Evolutionary conservation across 1,140 invertebrate genomes (phyloP), one percentile per base, ranked within the genome.

Genomic region (Calycopis cecrops): DNA sequence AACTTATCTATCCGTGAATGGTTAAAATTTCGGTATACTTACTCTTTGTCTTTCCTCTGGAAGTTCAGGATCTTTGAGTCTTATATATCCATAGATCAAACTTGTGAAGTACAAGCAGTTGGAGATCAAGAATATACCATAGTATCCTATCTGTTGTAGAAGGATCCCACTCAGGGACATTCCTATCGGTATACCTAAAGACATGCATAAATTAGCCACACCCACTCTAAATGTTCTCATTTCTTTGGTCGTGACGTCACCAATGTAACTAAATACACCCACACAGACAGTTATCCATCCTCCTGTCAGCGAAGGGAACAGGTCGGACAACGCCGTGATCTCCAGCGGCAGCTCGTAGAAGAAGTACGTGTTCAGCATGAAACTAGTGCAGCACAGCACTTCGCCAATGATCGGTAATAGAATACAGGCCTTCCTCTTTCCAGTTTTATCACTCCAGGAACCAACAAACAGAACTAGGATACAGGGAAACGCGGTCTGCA

Each of bases 401-500:
- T 91, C 90, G 34, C 90, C 90, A 18, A 90, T 62, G 7, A 91
- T 86, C 0, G 89, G 89, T 33, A 90, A 57, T 9, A 90, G 59
- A 59, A 91, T 89, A 55, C 88, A 90, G 4, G 90, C 85, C 77
- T 92, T 92, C 55, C 92, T 69, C 55, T 86, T 84, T 28, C 89
- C 87, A 52, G 90, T 85, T 55, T 87, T 81, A 69, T 91, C 90
- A 67, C 90, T 91, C 90, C 90, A 89, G 14, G 90, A 88, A 60
- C 92, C 90, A 38, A 92, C 71, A 76, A 92, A 88, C 48, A 91
- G 63, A 14, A 91, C 84, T 48, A 91, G 73, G 51, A 90, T 65
- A 4, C 89, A 85, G 16, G 90, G 90, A 40, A 91, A 79, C 17
- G 89, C 70, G 50, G 89, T 90, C 61, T 90, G 87, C 35, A 90